phyloP scores from a whole-genome alignment of 2,797 vertebrate species.

The Lepilemur septentrionalis region DNA sequence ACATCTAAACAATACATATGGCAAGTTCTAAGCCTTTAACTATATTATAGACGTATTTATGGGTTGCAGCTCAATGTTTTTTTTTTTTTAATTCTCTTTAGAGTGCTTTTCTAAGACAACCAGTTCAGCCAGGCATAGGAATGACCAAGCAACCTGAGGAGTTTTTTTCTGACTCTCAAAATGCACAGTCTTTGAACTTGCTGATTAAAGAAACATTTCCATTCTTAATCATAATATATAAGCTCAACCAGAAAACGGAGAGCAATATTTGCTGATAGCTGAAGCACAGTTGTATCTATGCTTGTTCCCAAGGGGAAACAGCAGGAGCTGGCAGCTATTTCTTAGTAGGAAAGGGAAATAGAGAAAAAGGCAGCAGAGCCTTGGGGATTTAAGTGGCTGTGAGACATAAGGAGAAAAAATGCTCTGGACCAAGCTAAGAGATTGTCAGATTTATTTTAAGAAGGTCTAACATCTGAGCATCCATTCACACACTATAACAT shows the following conservation, averaged over 20 bases:
- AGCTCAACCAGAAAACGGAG: not conserved
- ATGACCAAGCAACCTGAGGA: not conserved
- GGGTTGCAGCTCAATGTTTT: not conserved
- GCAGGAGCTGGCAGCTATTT: not conserved
- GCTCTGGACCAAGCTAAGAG: not conserved
- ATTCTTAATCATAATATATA: not conserved
- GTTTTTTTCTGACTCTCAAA: not conserved
- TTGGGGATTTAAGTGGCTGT: not conserved
- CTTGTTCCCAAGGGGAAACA: not conserved
- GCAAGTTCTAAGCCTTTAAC: constrained; percentile 15
- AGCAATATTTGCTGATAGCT: not conserved
- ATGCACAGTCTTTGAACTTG: not conserved
- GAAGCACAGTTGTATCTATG: not conserved
- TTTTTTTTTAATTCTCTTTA: not conserved
- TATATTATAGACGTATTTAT: not conserved
- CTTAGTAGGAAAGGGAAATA: not conserved
- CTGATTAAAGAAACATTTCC: constrained; percentile 22
- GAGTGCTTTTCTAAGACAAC: constrained; percentile 16
- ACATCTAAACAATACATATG: not conserved
- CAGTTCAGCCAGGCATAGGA: not conserved
- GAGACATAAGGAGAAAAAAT: not conserved
- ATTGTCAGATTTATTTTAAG: constrained; percentile 35
- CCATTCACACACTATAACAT: not conserved
- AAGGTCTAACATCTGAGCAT: constrained; percentile 40
- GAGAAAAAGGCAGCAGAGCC: not conserved